Conservation (phyloP, 1,140 invertebrate genomes). For the Sesamia nonagrioides region DNA sequence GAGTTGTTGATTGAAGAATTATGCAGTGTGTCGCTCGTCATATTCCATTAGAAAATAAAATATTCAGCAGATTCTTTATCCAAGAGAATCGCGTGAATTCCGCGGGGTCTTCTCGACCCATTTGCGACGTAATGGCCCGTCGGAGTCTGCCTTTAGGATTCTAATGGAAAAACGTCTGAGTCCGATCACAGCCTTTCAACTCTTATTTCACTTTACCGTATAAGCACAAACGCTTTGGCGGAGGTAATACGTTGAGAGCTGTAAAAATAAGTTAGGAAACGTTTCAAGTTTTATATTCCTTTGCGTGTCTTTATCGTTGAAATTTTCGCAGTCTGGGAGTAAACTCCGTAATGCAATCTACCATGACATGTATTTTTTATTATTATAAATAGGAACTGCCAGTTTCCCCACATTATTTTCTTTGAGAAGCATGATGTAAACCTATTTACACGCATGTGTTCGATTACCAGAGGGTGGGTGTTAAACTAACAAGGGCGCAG, state of each 20-base stretch:
- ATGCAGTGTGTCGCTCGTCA: slow-evolving; percentile 61
- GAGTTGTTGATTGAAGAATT: slow-evolving; percentile 67
- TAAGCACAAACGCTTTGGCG: slow-evolving; percentile 31
- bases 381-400: slow-evolving; percentile 7
- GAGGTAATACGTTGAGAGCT: slow-evolving; percentile 42
- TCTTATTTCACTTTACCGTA: slow-evolving; percentile 51
- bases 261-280: slow-evolving; percentile 17
- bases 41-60: slow-evolving; percentile 52
- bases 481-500: slow-evolving; percentile 82
- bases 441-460: slow-evolving; percentile 63
- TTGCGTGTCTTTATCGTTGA: neutral
- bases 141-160: slow-evolving; percentile 58
- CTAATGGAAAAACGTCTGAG: slow-evolving; percentile 67
- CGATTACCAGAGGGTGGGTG: slow-evolving; percentile 69
- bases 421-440: slow-evolving; percentile 49
- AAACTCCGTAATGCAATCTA: slow-evolving; percentile 1
- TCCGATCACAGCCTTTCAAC: slow-evolving; percentile 58
- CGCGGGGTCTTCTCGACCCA: slow-evolving; percentile 59
- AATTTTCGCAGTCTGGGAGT: neutral
- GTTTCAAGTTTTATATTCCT: neutral
- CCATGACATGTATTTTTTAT: slow-evolving; percentile 1
- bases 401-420: slow-evolving; percentile 44
- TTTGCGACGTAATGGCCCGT: slow-evolving; percentile 68
- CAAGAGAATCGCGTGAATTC: slow-evolving; percentile 61
- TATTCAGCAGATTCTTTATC: slow-evolving; percentile 61